phyloP scores from a whole-genome alignment of 2,113 vertebrate genomes.

The Nestor notabilis region DNA sequence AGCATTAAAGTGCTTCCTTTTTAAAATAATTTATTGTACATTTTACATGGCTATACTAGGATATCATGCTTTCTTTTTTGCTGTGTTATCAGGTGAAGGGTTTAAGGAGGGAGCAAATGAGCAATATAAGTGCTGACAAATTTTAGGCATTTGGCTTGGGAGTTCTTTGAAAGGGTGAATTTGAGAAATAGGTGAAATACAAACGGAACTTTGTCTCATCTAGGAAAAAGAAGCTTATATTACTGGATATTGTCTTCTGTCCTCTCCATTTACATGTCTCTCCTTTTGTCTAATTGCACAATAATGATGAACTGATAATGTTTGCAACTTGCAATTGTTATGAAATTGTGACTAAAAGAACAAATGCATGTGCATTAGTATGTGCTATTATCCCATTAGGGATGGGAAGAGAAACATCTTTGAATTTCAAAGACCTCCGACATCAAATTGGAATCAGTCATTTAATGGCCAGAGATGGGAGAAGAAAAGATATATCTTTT shows the following conservation, averaged over 20 bases:
- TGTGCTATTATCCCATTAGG: slow-evolving; percentile 67
- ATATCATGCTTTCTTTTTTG: background rate
- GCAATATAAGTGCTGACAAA: background rate
- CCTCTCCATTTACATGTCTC: background rate
- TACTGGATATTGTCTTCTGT: background rate
- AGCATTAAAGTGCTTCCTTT: slow-evolving; percentile 1
- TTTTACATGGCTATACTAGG: background rate
- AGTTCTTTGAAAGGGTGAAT: background rate
- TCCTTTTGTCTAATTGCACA: slow-evolving; percentile 52
- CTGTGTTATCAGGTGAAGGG: background rate
- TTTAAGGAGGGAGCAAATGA: background rate
- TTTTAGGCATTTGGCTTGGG: background rate
- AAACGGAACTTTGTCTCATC: background rate
- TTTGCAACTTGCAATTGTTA: slow-evolving; percentile 54
- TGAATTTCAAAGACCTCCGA: slow-evolving; percentile 67
- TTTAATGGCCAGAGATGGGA: slow-evolving; percentile 40
- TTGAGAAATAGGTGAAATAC: background rate
- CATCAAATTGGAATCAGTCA: slow-evolving; percentile 47
- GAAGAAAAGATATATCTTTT: background rate
- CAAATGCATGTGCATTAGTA: slow-evolving; percentile 64
- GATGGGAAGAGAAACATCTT: slow-evolving; percentile 51
- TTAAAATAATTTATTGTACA: background rate
- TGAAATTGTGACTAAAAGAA: slow-evolving; percentile 55
- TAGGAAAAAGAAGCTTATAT: background rate
- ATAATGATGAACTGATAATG: slow-evolving; percentile 39